A percentile compares a stretch with the other conserved stretches of the same genome.
Conservation (phyloP, 2,888 invertebrate species). For the Thalpophila matura region DNA sequence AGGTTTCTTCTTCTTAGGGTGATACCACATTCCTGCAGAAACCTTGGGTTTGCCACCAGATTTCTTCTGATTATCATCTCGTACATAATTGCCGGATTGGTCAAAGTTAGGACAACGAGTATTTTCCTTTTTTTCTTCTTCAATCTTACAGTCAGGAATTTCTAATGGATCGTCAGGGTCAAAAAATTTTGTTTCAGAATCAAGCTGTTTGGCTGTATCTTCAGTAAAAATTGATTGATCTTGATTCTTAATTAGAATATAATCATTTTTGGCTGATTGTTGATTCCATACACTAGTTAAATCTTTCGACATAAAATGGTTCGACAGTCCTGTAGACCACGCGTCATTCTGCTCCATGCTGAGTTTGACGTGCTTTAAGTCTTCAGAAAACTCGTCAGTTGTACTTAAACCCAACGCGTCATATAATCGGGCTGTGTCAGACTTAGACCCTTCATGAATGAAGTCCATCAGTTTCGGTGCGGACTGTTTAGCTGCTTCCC, state of each 20-base stretch:
- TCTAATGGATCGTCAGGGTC: constrained; percentile 75
- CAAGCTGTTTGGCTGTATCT: constrained; percentile 69
- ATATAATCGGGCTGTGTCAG: constrained; percentile 86
- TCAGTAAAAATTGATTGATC: constrained; percentile 71
- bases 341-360: constrained; percentile 72
- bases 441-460: constrained; percentile 86
- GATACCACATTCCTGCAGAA: constrained; percentile 86
- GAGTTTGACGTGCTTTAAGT: constrained; percentile 78
- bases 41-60: constrained; percentile 78
- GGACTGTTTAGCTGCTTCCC: constrained; percentile 89
- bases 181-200: constrained; percentile 70
- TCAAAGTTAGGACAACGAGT: constrained; percentile 82
- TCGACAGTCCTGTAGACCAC: constrained; percentile 74
- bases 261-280: constrained; percentile 73
- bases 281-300: constrained; percentile 78
- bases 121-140: constrained; percentile 77
- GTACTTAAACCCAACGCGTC: constrained; percentile 84
- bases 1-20: constrained; percentile 88
- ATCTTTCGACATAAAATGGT: constrained; percentile 77
- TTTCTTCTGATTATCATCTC: constrained; percentile 83
- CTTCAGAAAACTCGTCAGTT: constrained; percentile 77
- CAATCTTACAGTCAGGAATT: constrained; percentile 69
- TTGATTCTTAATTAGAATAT: constrained; percentile 63
- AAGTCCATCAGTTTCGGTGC: constrained; percentile 88
- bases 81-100: constrained; percentile 83